phyloP scores from a whole-genome alignment of 2,113 vertebrate genomes.

The Oryzias celebensis region DNA sequence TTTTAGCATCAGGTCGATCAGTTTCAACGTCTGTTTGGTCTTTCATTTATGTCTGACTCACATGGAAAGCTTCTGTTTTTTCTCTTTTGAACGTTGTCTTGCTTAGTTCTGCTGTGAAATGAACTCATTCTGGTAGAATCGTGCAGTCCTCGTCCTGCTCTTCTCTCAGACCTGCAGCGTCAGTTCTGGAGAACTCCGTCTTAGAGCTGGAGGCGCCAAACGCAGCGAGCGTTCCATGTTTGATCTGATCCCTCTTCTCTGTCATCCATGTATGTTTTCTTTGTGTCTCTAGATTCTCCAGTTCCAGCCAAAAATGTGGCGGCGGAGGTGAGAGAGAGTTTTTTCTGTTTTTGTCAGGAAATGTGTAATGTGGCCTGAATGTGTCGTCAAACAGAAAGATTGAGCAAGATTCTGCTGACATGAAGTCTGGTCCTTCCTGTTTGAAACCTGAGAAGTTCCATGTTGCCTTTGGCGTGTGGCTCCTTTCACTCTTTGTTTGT shows the following conservation, averaged over 20 bases:
- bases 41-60: too few relatives aligned
- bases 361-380: conserved; percentile 4
- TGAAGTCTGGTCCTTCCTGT: conserved; percentile 38
- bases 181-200: conserved; percentile 54
- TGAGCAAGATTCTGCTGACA: conserved; percentile 28
- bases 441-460: conserved; percentile 15
- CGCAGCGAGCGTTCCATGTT: too few relatives aligned
- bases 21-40: too few relatives aligned
- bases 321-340: conserved; percentile 62
- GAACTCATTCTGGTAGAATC: too few relatives aligned
- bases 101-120: too few relatives aligned
- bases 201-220: conserved; percentile 5
- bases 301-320: conserved; percentile 61
- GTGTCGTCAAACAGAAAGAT: background rate
- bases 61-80: too few relatives aligned
- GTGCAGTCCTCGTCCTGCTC: conserved; percentile 21
- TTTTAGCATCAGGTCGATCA: too few relatives aligned
- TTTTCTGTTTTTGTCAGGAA: background rate
- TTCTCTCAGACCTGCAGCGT: conserved; percentile 54
- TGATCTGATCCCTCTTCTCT: too few relatives aligned
- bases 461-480: conserved; percentile 10
- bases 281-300: conserved; percentile 50
- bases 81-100: too few relatives aligned
- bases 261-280: background rate
- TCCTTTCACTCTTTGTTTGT: conserved; percentile 15